Percentiles rank a stretch among this genome's conserved stretches.
Evolutionary conservation across 1,140 invertebrate species (phyloP).

Genomic region (Drosophila arizonae): DNA sequence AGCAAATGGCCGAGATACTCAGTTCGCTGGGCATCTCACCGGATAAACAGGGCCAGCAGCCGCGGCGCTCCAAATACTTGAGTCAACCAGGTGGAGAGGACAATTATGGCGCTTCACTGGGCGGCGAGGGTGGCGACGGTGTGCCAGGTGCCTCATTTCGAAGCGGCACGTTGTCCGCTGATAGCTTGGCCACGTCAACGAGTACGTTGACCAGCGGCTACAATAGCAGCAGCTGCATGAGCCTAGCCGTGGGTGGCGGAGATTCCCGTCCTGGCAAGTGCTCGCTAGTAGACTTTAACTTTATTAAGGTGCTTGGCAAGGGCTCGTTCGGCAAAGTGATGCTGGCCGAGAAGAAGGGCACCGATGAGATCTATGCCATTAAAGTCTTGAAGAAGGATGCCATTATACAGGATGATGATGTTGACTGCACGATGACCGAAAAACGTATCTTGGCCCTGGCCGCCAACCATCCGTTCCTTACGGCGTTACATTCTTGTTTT

Average conservation of each 20-base stretch:
- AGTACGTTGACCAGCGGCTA: slow-evolving; percentile 71
- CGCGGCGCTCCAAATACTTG: slow-evolving; percentile 86
- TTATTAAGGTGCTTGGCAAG: slow-evolving; percentile 99
- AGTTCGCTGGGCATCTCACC: slow-evolving; percentile 95
- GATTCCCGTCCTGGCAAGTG: slow-evolving; percentile 86
- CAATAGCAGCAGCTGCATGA: slow-evolving; percentile 71
- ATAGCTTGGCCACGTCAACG: slow-evolving; percentile 67
- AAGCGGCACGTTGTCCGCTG: slow-evolving; percentile 61
- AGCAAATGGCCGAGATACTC: slow-evolving; percentile 96
- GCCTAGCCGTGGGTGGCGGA: slow-evolving; percentile 53
- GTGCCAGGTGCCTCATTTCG: slow-evolving; percentile 70
- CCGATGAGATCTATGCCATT: slow-evolving; percentile 98
- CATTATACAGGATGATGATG: slow-evolving; percentile 99
- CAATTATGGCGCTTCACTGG: slow-evolving; percentile 81
- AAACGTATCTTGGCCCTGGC: slow-evolving; percentile 97
- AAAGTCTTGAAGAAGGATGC: slow-evolving; percentile 99
- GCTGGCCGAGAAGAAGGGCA: slow-evolving; percentile 96
- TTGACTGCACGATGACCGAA: slow-evolving; percentile 99
- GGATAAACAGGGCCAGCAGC: slow-evolving; percentile 90
- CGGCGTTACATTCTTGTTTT: slow-evolving; percentile 98
- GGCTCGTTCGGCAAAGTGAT: slow-evolving; percentile 99
- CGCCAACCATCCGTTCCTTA: slow-evolving; percentile 98
- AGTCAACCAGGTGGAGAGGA: slow-evolving; percentile 84
- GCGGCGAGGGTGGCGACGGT: slow-evolving; percentile 55
- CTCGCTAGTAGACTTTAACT: slow-evolving; percentile 93